Percentiles rank a stretch among this genome's conserved stretches.
Conservation (phyloP, 2,888 invertebrate genomes). For the Amiota communis region DNA sequence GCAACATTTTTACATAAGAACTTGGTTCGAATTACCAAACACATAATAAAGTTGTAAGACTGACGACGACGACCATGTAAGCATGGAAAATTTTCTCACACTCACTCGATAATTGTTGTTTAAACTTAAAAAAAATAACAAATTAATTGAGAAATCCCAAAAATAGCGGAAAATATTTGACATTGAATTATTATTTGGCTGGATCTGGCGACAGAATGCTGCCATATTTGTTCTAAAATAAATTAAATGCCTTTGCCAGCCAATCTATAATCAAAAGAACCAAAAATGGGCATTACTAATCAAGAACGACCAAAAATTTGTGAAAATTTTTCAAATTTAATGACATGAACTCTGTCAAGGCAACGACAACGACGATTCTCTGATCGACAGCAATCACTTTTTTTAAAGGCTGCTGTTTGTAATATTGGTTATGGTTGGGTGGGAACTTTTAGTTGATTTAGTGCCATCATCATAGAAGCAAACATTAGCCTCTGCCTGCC, state of each 20-base stretch:
- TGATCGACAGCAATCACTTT: background rate
- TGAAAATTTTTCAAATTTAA: slow-evolving; percentile 14
- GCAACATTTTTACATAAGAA: background rate
- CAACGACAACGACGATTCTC: slow-evolving; percentile 16
- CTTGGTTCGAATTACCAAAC: too few relatives aligned
- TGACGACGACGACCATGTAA: background rate
- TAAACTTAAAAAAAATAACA: slow-evolving; percentile 4
- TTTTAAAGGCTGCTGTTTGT: background rate
- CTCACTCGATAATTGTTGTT: background rate
- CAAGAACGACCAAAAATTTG: slow-evolving; percentile 35
- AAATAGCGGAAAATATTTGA: slow-evolving; percentile 57
- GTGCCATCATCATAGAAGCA: too few relatives aligned
- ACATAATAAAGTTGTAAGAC: background rate
- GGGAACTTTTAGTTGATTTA: slow-evolving; percentile 34
- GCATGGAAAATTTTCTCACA: slow-evolving; percentile 18
- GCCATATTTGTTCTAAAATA: slow-evolving; percentile 49
- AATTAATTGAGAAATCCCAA: slow-evolving; percentile 14
- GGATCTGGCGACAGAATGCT: slow-evolving; percentile 6
- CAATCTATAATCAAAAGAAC: slow-evolving; percentile 43
- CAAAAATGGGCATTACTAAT: slow-evolving; percentile 57
- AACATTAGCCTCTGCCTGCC: too few relatives aligned
- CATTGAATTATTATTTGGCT: slow-evolving; percentile 46
- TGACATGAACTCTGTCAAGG: slow-evolving; percentile 47
- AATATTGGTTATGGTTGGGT: slow-evolving; percentile 29
- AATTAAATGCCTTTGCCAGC: slow-evolving; percentile 18